Evolutionary conservation across 2,888 invertebrate species (phyloP).

Genomic region (Odontothrips loti): DNA sequence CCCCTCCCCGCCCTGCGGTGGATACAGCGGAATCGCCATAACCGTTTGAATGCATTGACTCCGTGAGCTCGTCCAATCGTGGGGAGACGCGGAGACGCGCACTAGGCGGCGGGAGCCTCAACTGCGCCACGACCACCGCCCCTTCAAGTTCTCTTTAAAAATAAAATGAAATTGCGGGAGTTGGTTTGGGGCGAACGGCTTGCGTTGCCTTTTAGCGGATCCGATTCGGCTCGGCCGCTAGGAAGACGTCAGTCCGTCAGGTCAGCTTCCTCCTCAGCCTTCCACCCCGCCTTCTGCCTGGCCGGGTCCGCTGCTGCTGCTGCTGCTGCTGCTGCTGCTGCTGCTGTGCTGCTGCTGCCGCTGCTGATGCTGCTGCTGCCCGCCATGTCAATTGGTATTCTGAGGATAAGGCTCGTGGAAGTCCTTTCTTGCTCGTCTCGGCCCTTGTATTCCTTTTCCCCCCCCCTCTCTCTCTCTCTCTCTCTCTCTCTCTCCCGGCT

Average conservation of each 20-base stretch:
- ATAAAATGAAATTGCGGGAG: too few species aligned
- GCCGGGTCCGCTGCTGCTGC: neutral
- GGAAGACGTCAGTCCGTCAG: neutral
- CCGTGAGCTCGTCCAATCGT: neutral
- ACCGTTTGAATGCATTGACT: neutral
- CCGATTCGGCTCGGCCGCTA: too few species aligned
- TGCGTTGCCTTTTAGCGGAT: neutral
- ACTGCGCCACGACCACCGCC: too few species aligned
- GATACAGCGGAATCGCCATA: too few species aligned
- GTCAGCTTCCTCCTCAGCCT: neutral
- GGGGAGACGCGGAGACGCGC: too few species aligned
- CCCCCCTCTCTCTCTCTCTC: neutral
- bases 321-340: too few species aligned
- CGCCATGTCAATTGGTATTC: neutral
- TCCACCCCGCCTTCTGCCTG: neutral
- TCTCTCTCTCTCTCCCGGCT: neutral
- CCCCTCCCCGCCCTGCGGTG: too few species aligned
- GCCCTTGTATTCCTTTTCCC: neutral
- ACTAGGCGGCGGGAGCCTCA: too few species aligned
- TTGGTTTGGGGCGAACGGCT: neutral
- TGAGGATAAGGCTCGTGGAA: conserved; percentile 7
- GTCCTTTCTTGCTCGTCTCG: neutral
- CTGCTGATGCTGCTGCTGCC: too few species aligned
- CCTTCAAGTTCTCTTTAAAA: too few species aligned
- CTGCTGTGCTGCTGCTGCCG: too few species aligned